phyloP scores from a whole-genome alignment of 2,888 invertebrate genomes.

The Leptopilina syphax region DNA sequence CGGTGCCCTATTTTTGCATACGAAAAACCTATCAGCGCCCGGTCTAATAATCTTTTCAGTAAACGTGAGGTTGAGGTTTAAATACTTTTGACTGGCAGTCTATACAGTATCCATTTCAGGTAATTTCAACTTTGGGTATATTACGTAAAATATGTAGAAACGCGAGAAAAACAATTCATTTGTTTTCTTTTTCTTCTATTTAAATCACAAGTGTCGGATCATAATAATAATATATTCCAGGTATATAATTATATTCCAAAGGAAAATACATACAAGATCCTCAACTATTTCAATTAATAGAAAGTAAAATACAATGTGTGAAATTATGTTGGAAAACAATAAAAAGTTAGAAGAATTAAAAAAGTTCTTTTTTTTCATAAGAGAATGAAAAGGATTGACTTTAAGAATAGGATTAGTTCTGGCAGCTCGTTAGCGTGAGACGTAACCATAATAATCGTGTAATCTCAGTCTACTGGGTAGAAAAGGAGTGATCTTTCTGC shows the following conservation, averaged over 20 bases:
- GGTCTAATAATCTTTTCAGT: conserved; percentile 68
- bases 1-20: too few species aligned
- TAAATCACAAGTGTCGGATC: neutral
- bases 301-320: neutral
- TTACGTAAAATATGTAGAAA: conserved; percentile 44
- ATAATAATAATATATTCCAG: too few species aligned
- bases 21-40: too few species aligned
- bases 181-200: neutral
- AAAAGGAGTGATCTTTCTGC: conserved; percentile 57
- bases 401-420: conserved; percentile 50
- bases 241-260: neutral
- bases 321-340: neutral
- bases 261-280: neutral
- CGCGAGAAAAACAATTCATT: conserved; percentile 52
- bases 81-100: conserved; percentile 70
- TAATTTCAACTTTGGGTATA: conserved; percentile 42
- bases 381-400: conserved; percentile 24
- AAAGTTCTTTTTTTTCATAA: neutral
- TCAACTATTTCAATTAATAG: neutral
- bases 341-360: neutral
- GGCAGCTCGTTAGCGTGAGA: conserved; percentile 71
- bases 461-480: conserved; percentile 62
- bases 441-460: conserved; percentile 72
- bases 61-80: conserved; percentile 72
- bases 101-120: conserved; percentile 58